Conservation (phyloP, 2,888 invertebrate genomes). For the Plemyria rubiginata region DNA sequence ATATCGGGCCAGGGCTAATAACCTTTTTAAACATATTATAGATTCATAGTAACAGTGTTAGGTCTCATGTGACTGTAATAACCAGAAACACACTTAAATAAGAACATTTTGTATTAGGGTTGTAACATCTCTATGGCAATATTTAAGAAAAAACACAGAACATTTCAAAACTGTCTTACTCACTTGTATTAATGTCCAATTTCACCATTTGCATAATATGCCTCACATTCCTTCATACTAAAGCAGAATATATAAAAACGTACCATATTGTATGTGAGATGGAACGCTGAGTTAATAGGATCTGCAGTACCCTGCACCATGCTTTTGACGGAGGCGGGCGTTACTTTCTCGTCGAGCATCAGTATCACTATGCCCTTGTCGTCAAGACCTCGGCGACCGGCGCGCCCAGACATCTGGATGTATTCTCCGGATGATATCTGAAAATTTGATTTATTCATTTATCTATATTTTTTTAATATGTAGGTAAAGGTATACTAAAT, state of each 20-base stretch:
- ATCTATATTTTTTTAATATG: too few relatives aligned
- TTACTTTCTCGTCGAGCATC: constrained; percentile 99
- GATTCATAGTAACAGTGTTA: too few relatives aligned
- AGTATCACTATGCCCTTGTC: constrained; percentile 98
- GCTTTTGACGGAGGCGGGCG: constrained; percentile 89
- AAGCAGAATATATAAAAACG: constrained; percentile 25
- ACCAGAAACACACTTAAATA: too few relatives aligned
- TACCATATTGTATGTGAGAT: constrained; percentile 99
- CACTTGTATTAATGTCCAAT: too few relatives aligned
- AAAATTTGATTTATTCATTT: constrained; percentile 27
- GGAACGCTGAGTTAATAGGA: constrained; percentile 99
- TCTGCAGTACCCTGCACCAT: constrained; percentile 97
- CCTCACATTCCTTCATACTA: too few relatives aligned
- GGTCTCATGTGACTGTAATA: too few relatives aligned
- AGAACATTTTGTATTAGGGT: too few relatives aligned
- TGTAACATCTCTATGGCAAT: too few relatives aligned
- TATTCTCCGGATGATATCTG: constrained; percentile 98
- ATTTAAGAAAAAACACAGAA: too few relatives aligned
- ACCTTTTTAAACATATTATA: background rate
- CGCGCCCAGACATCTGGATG: constrained; percentile 99
- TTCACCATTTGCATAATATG: too few relatives aligned
- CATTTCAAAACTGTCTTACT: too few relatives aligned
- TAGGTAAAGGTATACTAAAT: too few relatives aligned
- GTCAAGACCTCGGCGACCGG: constrained; percentile 98
- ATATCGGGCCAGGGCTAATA: background rate